Conservation (phyloP, 2,797 vertebrate species). For the Paratrypauchen microcephalus region DNA sequence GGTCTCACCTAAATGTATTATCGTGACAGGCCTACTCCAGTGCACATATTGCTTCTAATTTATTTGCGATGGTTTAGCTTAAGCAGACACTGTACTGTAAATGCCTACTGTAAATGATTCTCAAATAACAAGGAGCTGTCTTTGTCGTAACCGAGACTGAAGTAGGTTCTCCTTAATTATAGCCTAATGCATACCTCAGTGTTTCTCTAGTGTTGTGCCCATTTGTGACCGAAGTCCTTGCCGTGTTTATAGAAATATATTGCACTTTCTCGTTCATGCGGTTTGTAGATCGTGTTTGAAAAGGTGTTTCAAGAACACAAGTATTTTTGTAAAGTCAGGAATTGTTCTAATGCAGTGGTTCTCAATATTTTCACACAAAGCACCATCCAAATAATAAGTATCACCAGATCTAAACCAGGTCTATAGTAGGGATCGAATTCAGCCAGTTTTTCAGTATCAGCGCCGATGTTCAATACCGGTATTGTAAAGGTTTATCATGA, state of each 20-base stretch:
- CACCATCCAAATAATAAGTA: background rate
- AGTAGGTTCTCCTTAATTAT: conserved; percentile 31
- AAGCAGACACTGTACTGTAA: conserved; percentile 19
- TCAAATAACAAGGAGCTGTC: conserved; percentile 22
- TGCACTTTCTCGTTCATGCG: conserved; percentile 41
- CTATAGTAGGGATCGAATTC: background rate
- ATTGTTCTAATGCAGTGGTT: conserved; percentile 29
- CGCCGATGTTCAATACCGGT: too few relatives aligned
- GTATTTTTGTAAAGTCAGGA: conserved; percentile 67
- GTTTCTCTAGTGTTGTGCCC: conserved; percentile 60
- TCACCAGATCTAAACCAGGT: background rate
- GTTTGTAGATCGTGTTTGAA: conserved; percentile 48
- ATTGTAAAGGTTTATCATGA: too few relatives aligned
- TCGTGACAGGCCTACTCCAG: background rate
- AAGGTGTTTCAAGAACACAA: conserved; percentile 45
- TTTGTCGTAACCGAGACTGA: conserved; percentile 31
- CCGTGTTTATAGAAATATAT: conserved; percentile 56
- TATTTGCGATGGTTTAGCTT: conserved; percentile 52
- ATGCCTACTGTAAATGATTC: conserved; percentile 17
- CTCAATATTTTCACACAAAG: background rate
- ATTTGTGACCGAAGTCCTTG: conserved; percentile 55
- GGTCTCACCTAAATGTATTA: too few relatives aligned
- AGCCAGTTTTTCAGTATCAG: too few relatives aligned
- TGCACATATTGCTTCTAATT: conserved; percentile 34
- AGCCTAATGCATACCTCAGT: conserved; percentile 53